phyloP scores from a whole-genome alignment of 2,888 invertebrate species.

The Nephrotoma appendiculata region DNA sequence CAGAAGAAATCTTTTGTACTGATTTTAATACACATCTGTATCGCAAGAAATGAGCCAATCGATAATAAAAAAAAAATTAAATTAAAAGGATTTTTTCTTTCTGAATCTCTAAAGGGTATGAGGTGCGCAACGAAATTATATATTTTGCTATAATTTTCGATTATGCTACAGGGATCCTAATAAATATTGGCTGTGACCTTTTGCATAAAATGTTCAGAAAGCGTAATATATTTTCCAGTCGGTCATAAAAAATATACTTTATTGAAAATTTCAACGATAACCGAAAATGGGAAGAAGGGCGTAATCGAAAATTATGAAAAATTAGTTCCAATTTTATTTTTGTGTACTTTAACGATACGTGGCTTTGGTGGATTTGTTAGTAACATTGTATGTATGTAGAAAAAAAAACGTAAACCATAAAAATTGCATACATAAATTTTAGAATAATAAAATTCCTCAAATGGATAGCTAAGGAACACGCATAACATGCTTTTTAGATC shows the following conservation, averaged over 20 bases:
- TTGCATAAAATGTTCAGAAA: not conserved
- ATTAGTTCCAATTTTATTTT: not conserved
- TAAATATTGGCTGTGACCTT: not conserved
- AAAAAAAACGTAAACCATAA: too few species aligned
- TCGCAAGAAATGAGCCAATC: not conserved
- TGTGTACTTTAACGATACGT: not conserved
- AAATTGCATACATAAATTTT: too few species aligned
- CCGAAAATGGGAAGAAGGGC: not conserved
- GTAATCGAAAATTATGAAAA: not conserved
- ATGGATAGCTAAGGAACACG: too few species aligned
- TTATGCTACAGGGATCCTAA: not conserved
- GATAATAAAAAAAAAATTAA: not conserved
- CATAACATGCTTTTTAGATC: too few species aligned
- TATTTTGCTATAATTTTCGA: not conserved
- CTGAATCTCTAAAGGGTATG: not conserved
- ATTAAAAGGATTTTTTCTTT: not conserved
- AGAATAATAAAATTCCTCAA: too few species aligned
- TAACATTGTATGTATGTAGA: too few species aligned
- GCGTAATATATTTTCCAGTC: not conserved
- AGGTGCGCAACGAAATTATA: not conserved
- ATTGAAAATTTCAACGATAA: not conserved
- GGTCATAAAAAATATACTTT: not conserved
- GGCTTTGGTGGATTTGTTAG: not conserved
- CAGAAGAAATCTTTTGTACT: not conserved
- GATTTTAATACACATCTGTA: not conserved